These are phyloP conservation scores for Onychorhynchus coronatus DNA, from an alignment of 2,113 vertebrate genomes.

Conservation along the genomic window DNA sequence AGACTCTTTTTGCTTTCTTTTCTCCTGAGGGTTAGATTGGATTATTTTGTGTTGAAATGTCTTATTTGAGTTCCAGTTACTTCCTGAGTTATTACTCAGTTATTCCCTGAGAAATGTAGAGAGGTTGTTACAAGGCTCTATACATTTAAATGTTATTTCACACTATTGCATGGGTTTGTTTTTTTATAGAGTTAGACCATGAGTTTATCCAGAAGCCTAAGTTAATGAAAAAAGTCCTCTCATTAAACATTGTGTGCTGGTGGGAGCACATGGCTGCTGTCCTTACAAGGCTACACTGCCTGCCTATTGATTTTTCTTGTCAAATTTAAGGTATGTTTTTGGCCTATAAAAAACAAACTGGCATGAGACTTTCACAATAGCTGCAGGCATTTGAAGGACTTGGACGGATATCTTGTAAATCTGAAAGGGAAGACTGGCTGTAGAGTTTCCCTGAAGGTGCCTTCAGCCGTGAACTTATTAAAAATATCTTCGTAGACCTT, in stretches of 20 bases:
- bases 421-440: not conserved
- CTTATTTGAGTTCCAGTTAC: not conserved
- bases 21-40: not conserved
- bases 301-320: constrained; percentile 39
- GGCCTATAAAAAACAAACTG: constrained; percentile 22
- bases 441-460: not conserved
- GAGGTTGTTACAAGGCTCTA: not conserved
- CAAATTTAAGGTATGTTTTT: constrained; percentile 29
- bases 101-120: not conserved
- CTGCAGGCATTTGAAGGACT: not conserved
- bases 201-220: not conserved
- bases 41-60: not conserved
- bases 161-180: not conserved
- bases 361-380: constrained; percentile 14
- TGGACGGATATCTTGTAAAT: constrained; percentile 6
- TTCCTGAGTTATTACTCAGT: not conserved
- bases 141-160: not conserved
- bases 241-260: not conserved
- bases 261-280: not conserved
- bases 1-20: not conserved
- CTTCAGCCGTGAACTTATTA: constrained; percentile 37
- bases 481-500: constrained; percentile 21
- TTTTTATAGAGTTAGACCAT: not conserved
- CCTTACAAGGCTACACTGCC: not conserved
- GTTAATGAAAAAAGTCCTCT: not conserved